Evolutionary conservation across 2,113 vertebrate genomes (phyloP).

Genomic region (Oenanthe melanoleuca): DNA sequence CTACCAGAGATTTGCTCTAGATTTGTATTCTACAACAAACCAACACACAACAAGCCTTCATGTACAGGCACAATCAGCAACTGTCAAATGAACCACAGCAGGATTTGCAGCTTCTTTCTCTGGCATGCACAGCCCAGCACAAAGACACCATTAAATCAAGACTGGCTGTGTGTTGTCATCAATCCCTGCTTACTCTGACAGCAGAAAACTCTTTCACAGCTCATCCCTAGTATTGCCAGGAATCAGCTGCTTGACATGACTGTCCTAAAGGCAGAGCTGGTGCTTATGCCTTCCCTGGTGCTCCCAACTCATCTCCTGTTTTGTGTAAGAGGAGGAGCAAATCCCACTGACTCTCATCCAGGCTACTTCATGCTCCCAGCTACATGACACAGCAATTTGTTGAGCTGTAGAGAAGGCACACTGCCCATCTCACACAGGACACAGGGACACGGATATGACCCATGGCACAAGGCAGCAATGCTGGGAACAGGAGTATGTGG

Average conservation of each 20-base stretch:
- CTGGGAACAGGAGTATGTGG: not conserved
- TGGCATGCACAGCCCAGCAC: not conserved
- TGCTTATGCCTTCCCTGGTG: not conserved
- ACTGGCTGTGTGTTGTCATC: not conserved
- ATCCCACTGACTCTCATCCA: not conserved
- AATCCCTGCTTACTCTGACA: not conserved
- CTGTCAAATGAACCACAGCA: not conserved
- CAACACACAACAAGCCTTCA: not conserved
- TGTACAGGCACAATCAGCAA: not conserved
- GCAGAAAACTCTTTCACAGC: not conserved
- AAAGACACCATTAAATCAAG: not conserved
- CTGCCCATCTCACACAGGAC: not conserved
- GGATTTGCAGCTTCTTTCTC: not conserved
- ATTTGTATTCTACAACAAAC: not conserved
- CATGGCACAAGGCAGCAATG: not conserved
- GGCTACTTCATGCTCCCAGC: not conserved
- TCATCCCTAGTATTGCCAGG: not conserved
- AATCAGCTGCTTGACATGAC: fast-evolving
- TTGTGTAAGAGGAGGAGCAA: not conserved
- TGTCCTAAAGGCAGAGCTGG: not conserved
- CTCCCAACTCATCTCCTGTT: not conserved
- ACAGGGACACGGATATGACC: fast-evolving
- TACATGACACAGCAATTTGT: fast-evolving
- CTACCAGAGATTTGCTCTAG: not conserved
- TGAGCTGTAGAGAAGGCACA: not conserved